Percentiles rank a stretch among this genome's conserved stretches.
phyloP scores from a whole-genome alignment of 1,140 invertebrate species.

The Neodiprion fabricii region DNA sequence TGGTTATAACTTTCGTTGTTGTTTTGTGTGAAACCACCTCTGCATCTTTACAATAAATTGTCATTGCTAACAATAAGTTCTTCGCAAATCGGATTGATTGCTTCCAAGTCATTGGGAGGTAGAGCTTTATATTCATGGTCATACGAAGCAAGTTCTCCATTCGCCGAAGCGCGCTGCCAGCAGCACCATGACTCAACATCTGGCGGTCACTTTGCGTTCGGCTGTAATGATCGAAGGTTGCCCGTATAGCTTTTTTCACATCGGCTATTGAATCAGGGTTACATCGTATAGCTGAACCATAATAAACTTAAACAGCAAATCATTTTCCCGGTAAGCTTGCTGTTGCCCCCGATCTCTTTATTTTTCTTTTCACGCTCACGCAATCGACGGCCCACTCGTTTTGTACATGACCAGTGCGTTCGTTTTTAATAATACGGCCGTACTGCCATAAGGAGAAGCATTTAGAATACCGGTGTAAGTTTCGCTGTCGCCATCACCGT shows the following conservation, averaged over 20 bases:
- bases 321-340: background rate
- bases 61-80: slow-evolving; percentile 28
- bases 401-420: too few relatives aligned
- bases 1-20: slow-evolving; percentile 38
- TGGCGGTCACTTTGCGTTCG: slow-evolving; percentile 5
- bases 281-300: background rate
- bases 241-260: background rate
- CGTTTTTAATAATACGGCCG: slow-evolving; percentile 11
- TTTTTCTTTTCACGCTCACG: too few relatives aligned
- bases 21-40: slow-evolving; percentile 36
- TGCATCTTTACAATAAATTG: slow-evolving; percentile 33
- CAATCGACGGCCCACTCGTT: too few relatives aligned
- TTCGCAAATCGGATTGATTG: slow-evolving; percentile 26
- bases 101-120: background rate
- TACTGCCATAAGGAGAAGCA: background rate
- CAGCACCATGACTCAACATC: slow-evolving; percentile 20
- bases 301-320: background rate
- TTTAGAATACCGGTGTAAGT: slow-evolving; percentile 10
- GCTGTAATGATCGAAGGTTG: background rate
- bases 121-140: slow-evolving; percentile 21
- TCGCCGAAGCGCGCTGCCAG: slow-evolving; percentile 14
- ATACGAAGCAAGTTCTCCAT: slow-evolving; percentile 7
- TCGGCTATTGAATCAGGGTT: background rate
- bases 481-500: background rate
- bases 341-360: slow-evolving; percentile 23